phyloP scores from a whole-genome alignment of 2,113 vertebrate genomes.

The Porphyrio hochstetteri region DNA sequence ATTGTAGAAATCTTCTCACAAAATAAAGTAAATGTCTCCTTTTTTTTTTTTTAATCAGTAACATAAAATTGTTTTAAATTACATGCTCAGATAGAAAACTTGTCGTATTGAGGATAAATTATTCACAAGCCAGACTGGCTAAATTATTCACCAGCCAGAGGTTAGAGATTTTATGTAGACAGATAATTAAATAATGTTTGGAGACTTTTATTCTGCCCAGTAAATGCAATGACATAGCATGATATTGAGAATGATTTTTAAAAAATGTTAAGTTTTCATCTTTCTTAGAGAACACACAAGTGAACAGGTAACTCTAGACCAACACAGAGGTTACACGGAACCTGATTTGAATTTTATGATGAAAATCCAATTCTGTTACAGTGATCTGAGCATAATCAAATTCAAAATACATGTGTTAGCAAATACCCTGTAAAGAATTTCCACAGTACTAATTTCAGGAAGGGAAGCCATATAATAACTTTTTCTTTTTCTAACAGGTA shows the following conservation, averaged over 20 bases:
- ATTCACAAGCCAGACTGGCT: not conserved
- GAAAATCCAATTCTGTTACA: not conserved
- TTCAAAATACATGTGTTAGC: not conserved
- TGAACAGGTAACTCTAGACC: not conserved
- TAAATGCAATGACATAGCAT: not conserved
- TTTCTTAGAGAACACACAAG: not conserved
- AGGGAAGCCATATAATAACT: not conserved
- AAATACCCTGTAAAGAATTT: not conserved
- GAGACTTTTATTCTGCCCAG: not conserved
- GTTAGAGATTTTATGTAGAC: not conserved
- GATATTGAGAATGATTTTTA: not conserved
- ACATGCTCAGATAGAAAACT: not conserved
- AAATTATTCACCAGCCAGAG: conserved; percentile 1
- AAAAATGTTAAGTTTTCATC: not conserved
- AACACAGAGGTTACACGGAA: not conserved
- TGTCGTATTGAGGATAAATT: not conserved
- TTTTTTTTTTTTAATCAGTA: not conserved
- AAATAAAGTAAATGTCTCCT: not conserved
- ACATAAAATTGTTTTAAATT: not conserved
- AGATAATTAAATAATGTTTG: not conserved
- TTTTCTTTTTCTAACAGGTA: not conserved
- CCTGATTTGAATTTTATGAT: not conserved
- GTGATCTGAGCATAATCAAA: not conserved
- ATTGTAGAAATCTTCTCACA: not conserved
- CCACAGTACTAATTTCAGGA: not conserved